Percentiles rank a stretch among this genome's conserved stretches.
phyloP scores from a whole-genome alignment of 2,888 invertebrate species.

The Cosmia pyralina region DNA sequence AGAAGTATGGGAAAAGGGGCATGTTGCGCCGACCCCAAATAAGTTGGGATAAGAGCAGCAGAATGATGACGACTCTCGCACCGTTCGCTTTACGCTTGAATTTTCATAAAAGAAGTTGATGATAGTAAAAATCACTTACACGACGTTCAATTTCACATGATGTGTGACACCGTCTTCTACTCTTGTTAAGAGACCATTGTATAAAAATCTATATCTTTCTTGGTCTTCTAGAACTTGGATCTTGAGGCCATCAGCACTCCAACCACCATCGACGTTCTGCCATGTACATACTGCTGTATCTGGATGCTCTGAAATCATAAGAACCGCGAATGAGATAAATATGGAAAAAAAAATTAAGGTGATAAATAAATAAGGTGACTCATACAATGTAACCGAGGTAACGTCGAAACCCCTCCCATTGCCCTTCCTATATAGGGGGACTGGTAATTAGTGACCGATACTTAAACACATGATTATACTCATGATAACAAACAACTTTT shows the following conservation, averaged over 20 bases:
- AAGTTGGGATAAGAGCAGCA: too few species aligned
- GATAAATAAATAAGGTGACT: too few species aligned
- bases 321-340: neutral
- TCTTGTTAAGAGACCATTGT: constrained; percentile 92
- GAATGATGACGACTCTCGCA: too few species aligned
- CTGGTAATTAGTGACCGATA: too few species aligned
- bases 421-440: too few species aligned
- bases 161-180: constrained; percentile 75
- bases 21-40: too few species aligned
- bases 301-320: constrained; percentile 85
- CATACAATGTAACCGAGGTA: neutral
- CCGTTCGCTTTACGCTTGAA: neutral
- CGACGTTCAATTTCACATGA: constrained; percentile 89
- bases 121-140: constrained; percentile 84
- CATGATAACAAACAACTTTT: too few species aligned
- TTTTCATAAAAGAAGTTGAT: neutral
- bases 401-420: neutral
- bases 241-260: constrained; percentile 91
- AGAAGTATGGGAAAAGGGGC: too few species aligned
- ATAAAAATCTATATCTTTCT: constrained; percentile 91
- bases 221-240: constrained; percentile 91
- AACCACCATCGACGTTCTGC: constrained; percentile 77
- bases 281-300: constrained; percentile 84
- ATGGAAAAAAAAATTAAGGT: too few species aligned
- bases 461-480: too few species aligned